Evolutionary conservation across 2,797 vertebrate genomes (phyloP), one percentile per base, ranked within the genome.

Genomic region (Microctenopoma steveboyesi): DNA sequence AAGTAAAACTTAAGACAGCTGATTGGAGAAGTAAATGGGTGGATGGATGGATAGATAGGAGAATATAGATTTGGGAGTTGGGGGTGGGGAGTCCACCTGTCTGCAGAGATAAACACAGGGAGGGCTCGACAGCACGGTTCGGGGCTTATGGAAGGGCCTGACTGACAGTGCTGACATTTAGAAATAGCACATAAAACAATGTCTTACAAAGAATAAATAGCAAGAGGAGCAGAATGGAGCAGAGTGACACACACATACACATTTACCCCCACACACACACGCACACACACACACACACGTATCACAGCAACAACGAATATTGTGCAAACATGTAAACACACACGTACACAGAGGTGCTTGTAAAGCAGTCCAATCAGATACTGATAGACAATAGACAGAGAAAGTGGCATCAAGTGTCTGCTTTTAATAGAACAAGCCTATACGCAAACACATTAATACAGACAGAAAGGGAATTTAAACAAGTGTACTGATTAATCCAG

Each of bases 151-250:
- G 77, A 79, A 86, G 66, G 76, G 68, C 82, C 74, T 93, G 92
- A 94, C 70, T 92, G 94, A 91, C 93, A 91, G 88, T 55, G 69
- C 82, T 93, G 92, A 93, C 93, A 94, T 94, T 94, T 93, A 76
- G 86, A 91, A 87, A 91, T 87, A 89, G 88, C 87, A 88, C 80
- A 86, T 86, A 92, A 91, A 92, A 93, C 91, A 91, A 85, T 77
- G 88, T 79, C 86, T 89, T 61, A 64, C 58, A 72, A 50, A 78
- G 79, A 88, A 92, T 89, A 92, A 93, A 93, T 83, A 91, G 80
- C 87, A 88, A 11, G 25, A 30, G 52, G 68, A 75, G 65, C 58
- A 55, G 42, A 67, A 52, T 67, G 72, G 28, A 30, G 28, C 28
- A 30, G 30, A 33, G 7, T 33, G 30, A 33, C 30, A 33, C 30